phyloP scores from a whole-genome alignment of 2,797 vertebrate genomes.

The Coracias cyanogaster region DNA sequence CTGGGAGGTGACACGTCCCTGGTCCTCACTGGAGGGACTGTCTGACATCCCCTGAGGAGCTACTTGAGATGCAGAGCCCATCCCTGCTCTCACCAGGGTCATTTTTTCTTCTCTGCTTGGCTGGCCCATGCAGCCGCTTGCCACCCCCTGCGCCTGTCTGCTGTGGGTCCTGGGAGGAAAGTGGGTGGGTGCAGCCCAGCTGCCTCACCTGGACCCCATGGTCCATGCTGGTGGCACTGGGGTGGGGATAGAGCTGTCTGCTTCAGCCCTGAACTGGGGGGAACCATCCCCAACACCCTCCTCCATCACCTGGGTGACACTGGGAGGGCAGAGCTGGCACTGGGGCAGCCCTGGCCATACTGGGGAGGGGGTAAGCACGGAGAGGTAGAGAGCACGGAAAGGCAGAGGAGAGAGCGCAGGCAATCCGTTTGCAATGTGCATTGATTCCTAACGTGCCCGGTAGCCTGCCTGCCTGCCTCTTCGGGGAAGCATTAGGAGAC shows the following conservation, averaged over 20 bases:
- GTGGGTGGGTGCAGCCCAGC: background rate
- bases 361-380: background rate
- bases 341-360: background rate
- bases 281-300: too few species aligned
- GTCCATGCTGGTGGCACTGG: background rate
- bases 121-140: background rate
- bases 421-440: background rate
- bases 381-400: background rate
- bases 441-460: slow-evolving; percentile 45
- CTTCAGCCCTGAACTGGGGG: background rate
- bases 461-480: background rate
- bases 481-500: slow-evolving; percentile 23
- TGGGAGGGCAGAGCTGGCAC: background rate
- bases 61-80: background rate
- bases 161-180: background rate
- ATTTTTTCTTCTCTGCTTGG: background rate
- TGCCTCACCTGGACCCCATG: background rate
- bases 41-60: background rate
- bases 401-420: background rate
- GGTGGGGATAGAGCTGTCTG: background rate
- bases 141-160: background rate
- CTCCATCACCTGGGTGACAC: background rate
- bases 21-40: background rate
- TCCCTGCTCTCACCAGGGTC: background rate
- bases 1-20: background rate